Percentiles rank a stretch among this genome's conserved stretches.
Conservation (phyloP, 1,140 invertebrate genomes). For the Teleogryllus occipitalis region DNA sequence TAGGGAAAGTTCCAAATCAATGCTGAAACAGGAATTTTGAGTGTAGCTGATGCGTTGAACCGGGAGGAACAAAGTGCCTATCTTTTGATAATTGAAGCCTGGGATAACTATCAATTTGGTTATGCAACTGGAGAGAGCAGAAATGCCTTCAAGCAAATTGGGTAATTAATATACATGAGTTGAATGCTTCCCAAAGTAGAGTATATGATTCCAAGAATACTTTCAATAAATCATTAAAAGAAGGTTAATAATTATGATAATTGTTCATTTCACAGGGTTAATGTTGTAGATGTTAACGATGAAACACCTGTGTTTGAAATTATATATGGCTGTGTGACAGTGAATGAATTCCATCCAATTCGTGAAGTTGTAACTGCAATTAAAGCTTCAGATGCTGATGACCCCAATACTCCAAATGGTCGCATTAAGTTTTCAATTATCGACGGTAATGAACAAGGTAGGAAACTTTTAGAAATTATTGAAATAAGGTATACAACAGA, state of each 20-base stretch:
- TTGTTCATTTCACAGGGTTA: slow-evolving; percentile 38
- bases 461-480: too few species aligned
- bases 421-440: slow-evolving; percentile 61
- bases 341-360: slow-evolving; percentile 83
- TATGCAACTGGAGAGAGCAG: slow-evolving; percentile 81
- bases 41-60: slow-evolving; percentile 71
- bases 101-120: slow-evolving; percentile 91
- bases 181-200: slow-evolving; percentile 8
- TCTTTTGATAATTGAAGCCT: slow-evolving; percentile 80
- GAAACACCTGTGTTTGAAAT: slow-evolving; percentile 65
- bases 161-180: slow-evolving; percentile 41
- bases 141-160: slow-evolving; percentile 85
- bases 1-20: slow-evolving; percentile 78
- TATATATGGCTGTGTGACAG: slow-evolving; percentile 53
- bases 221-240: too few species aligned
- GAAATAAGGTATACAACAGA: too few species aligned
- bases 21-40: slow-evolving; percentile 71
- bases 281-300: slow-evolving; percentile 77
- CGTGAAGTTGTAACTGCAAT: slow-evolving; percentile 64
- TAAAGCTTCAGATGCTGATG: slow-evolving; percentile 73
- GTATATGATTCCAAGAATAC: background rate
- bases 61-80: slow-evolving; percentile 69
- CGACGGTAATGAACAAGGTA: slow-evolving; percentile 66
- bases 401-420: slow-evolving; percentile 68
- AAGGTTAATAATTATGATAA: background rate